Base-by-base conservation (phyloP, 64 coral and sea anemone species). In the Acropora yongei region DNA sequence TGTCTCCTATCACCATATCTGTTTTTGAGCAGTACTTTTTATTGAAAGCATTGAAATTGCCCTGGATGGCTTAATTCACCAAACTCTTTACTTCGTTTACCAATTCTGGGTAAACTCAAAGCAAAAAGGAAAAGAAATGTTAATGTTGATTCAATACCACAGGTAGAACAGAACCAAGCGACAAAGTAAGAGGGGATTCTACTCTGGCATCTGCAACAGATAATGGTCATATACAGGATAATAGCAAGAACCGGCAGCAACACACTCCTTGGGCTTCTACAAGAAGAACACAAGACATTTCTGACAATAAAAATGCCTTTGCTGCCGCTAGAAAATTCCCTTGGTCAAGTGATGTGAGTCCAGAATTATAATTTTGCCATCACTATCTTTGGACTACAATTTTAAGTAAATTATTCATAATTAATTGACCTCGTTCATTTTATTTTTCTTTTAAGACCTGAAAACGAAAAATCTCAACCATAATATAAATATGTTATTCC, bases 311-410 rank as follows among this genome's bases (percentile, higher is more conserved):
- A 68, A 16, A 16, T 5, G 7, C 60, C n/a, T 71, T n/a, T 8
- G 44, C 43, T 30, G 49, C 82, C 61, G 17, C 44, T 61, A 71
- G n/a, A 7, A 85, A 2, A 69, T 85, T 72, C 39, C 16, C 63
- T 2, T 85, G 82, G 82, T 47, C 61, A 71, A 49, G 50, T 47
- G 8, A 85, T 45, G 82, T 85, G 17, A 48, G 65, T 84, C 51
- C 51, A 55, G 51, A 55, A 55, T 55, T 30, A 30, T 30, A 30
- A 30, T 30, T 30, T 30, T 30, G 30, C 30, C 30, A 0, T 30
- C 30, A 30, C 30, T 30, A 30, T 30, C 30, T 0, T 30, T 30
- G 30, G 30, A 30, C 30, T 30, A 30, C 30, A 30, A 30, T 30
- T 30, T 30, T 30, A 30, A 30, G 30, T 30, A 30, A 30, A 30